Base-by-base conservation (phyloP, 2,888 invertebrate species). In the Cephonodes hylas region DNA sequence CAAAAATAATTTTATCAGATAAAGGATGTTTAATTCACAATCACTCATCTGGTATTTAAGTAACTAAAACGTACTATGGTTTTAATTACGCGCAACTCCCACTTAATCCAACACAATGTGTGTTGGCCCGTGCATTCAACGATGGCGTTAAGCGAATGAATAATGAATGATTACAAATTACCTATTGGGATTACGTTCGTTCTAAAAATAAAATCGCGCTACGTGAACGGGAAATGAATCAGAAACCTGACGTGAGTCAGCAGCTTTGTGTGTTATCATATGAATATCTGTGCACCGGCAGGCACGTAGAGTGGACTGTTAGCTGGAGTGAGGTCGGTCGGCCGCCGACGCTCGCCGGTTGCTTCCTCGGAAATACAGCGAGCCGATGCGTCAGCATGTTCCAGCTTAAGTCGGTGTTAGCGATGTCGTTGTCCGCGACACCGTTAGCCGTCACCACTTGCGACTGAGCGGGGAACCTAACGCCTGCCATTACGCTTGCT, bases 361-460 rank as follows among this genome's bases (percentile, higher is more conserved):
- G 76, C 79, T 81, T 85, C 84, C 82, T 80, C 77, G 73, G 78
- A 83, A 84, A 77, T 70, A 58, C 25, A 61, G 61, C 58, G 31
- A 42, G 34, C 42, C 45, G 65, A 60, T 89, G 89, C 87, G 89
- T 91, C 90, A 90, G 87, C 87, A 78, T 79, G 80, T 84, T 86
- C 81, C 71, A 74, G 73, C 74, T 71, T 73, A 68, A 73, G 74
- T 70, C 72, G 72, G 68, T 70, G 80, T 75, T 77, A 71, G 77
- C 74, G 77, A 79, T 83, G 91, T 90, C 91, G 89, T 80, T 87
- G 91, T 79, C 89, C 90, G 85, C 83, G 64, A 75, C 76, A 91
- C 84, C 84, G 91, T 91, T 91, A 91, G 66, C 72, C 75, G 75
- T 66, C 74, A 72, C 68, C 75, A 70, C 68, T 66, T 68, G 64